Conservation (phyloP, 2,113 vertebrate species). For the Sarotherodon lohbergeri region DNA sequence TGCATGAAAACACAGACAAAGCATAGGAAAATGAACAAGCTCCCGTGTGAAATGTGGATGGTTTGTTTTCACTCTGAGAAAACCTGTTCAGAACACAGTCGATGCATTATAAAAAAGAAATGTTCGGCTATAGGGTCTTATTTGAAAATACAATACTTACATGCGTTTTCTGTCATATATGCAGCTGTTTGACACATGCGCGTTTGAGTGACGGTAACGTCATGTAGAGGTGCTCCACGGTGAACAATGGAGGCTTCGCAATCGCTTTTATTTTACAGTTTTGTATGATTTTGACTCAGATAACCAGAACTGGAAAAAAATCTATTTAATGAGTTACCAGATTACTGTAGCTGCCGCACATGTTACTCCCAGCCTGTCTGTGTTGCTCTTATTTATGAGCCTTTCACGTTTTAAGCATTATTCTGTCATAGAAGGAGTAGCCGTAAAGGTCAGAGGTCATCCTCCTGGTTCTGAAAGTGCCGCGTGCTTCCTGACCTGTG, state of each 20-base stretch:
- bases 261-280: not conserved
- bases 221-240: not conserved
- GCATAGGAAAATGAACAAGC: not conserved
- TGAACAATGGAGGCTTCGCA: fast-evolving
- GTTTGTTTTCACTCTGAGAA: not conserved
- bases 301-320: not conserved
- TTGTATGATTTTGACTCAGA: not conserved
- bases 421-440: not conserved
- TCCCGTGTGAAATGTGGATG: not conserved
- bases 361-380: not conserved
- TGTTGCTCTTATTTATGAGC: not conserved
- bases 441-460: not conserved
- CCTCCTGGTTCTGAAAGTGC: not conserved
- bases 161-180: fast-evolving
- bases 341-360: not conserved
- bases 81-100: fast-evolving
- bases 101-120: not conserved
- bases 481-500: not conserved
- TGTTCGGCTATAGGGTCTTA: not conserved
- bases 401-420: not conserved
- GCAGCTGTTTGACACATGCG: not conserved
- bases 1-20: not conserved
- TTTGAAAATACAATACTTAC: not conserved
- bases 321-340: fast-evolving
- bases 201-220: not conserved